phyloP scores from a whole-genome alignment of 2,797 vertebrate species.

The Microctenopoma steveboyesi region DNA sequence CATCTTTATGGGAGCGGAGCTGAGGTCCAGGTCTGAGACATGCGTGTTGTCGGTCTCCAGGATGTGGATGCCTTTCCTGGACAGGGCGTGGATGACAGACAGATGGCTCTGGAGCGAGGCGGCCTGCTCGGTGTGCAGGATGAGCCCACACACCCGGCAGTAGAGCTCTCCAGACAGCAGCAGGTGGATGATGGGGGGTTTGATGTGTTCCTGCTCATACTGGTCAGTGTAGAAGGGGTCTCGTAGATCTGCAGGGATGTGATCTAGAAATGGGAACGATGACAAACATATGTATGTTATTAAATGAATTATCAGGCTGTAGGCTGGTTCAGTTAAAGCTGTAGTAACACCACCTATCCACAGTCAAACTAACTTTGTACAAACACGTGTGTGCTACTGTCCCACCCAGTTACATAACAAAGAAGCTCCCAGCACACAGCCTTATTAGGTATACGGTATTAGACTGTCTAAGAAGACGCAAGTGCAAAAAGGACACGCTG shows the following conservation, averaged over 20 bases:
- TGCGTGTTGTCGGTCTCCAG: constrained; percentile 90
- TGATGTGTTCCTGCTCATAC: constrained; percentile 98
- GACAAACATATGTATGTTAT: not conserved
- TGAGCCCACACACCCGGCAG: constrained; percentile 91
- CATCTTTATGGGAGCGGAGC: constrained; percentile 93
- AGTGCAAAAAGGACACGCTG: constrained; percentile 3
- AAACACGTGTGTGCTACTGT: constrained; percentile 35
- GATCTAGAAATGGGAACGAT: constrained; percentile 79
- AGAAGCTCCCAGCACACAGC: constrained; percentile 26
- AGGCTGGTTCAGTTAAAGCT: not conserved
- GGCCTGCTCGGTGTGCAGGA: constrained; percentile 91
- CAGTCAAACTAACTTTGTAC: constrained; percentile 7
- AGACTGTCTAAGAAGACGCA: constrained; percentile 56
- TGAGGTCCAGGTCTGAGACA: constrained; percentile 90
- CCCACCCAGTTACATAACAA: constrained; percentile 54
- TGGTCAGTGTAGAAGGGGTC: constrained; percentile 97
- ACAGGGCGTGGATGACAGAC: constrained; percentile 91
- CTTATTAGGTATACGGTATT: constrained; percentile 51
- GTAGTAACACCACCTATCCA: constrained; percentile 6
- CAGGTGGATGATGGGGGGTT: constrained; percentile 90
- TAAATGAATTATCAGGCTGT: not conserved
- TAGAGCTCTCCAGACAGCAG: constrained; percentile 94
- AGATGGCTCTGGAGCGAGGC: constrained; percentile 89
- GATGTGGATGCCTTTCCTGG: constrained; percentile 92
- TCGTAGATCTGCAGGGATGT: constrained; percentile 91